Conservation (phyloP, 2,797 vertebrate genomes). For the Steatocranus sp. region DNA sequence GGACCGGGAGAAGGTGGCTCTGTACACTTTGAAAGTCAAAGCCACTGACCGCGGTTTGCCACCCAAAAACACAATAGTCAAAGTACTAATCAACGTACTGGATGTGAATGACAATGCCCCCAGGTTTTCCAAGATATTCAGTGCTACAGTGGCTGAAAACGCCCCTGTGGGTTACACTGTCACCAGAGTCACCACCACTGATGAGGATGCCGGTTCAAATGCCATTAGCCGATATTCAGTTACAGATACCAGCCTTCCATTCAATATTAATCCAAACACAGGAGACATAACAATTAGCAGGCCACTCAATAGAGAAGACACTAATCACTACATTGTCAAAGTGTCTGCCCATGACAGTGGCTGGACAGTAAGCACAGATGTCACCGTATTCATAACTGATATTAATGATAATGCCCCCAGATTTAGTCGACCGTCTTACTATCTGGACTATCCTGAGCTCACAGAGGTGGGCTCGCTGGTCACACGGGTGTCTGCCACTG, state of each 20-base stretch:
- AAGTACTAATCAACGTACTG: slow-evolving; percentile 84
- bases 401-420: slow-evolving; percentile 92
- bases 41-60: slow-evolving; percentile 86
- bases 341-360: slow-evolving; percentile 95
- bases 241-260: slow-evolving; percentile 86
- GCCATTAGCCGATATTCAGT: slow-evolving; percentile 91
- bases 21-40: slow-evolving; percentile 82
- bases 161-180: slow-evolving; percentile 90
- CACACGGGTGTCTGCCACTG: slow-evolving; percentile 85
- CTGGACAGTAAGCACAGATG: slow-evolving; percentile 97
- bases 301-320: slow-evolving; percentile 91
- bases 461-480: slow-evolving; percentile 85
- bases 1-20: slow-evolving; percentile 87
- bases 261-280: slow-evolving; percentile 86
- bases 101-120: slow-evolving; percentile 98
- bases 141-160: slow-evolving; percentile 90
- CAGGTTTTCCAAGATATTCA: slow-evolving; percentile 96
- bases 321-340: slow-evolving; percentile 87
- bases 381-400: slow-evolving; percentile 91
- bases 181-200: slow-evolving; percentile 91
- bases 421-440: slow-evolving; percentile 93
- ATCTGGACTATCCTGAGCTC: slow-evolving; percentile 92
- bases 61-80: slow-evolving; percentile 80
- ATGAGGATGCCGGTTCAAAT: slow-evolving; percentile 89
- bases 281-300: slow-evolving; percentile 92